phyloP scores from a whole-genome alignment of 1,140 invertebrate genomes.

The Drosophila tsacasi region DNA sequence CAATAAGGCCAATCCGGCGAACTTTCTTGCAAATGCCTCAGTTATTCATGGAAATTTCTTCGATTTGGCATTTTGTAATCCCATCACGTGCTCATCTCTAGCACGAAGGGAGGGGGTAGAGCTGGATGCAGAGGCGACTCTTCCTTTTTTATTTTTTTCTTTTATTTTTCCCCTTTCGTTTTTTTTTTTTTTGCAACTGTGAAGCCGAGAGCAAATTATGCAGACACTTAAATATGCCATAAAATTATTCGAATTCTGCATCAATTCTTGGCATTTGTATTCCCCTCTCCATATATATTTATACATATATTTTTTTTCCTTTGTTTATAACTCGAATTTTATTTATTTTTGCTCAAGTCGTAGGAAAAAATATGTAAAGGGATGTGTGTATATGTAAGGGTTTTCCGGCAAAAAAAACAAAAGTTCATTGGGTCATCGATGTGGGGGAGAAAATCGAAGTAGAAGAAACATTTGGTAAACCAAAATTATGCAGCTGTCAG shows the following conservation, averaged over 20 bases:
- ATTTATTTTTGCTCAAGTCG: slow-evolving; percentile 36
- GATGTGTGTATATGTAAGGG: slow-evolving; percentile 12
- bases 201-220: slow-evolving; percentile 67
- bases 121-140: slow-evolving; percentile 22
- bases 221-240: slow-evolving; percentile 80
- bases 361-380: slow-evolving; percentile 17
- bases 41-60: slow-evolving; percentile 40
- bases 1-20: slow-evolving; percentile 16
- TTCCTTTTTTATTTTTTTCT: slow-evolving; percentile 1
- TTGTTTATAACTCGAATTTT: slow-evolving; percentile 42
- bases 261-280: slow-evolving; percentile 62
- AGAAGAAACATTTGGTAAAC: neutral
- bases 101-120: slow-evolving; percentile 7
- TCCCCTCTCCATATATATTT: neutral
- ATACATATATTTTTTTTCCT: neutral
- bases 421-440: slow-evolving; percentile 35
- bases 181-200: slow-evolving; percentile 20
- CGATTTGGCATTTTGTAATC: slow-evolving; percentile 45
- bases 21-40: slow-evolving; percentile 17
- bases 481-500: slow-evolving; percentile 27
- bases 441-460: slow-evolving; percentile 9
- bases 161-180: neutral
- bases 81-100: slow-evolving; percentile 54
- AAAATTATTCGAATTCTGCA: slow-evolving; percentile 77
- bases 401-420: slow-evolving; percentile 1